These are phyloP conservation scores for Eupithecia subfuscata DNA, from an alignment of 2,888 invertebrate species.

Conservation along the genomic window DNA sequence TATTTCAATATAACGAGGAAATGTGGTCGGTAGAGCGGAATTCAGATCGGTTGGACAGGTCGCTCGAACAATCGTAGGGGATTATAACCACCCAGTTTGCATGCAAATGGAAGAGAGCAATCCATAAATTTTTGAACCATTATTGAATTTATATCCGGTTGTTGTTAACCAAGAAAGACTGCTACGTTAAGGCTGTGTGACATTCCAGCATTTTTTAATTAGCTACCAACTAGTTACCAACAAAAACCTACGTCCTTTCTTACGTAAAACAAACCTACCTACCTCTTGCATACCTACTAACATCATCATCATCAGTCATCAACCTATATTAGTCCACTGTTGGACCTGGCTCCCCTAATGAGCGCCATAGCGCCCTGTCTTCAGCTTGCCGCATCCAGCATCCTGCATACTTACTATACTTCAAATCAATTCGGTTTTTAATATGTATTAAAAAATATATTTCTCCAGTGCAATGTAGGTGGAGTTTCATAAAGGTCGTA, in stretches of 20 bases:
- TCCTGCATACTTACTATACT: background rate
- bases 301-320: no score
- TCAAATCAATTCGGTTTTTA: background rate
- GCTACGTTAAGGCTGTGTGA: background rate
- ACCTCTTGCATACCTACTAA: no score
- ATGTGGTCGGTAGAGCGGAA: slow-evolving; percentile 38
- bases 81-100: slow-evolving; percentile 19
- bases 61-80: slow-evolving; percentile 20
- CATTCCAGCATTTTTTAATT: background rate
- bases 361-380: no score
- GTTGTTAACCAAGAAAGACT: background rate
- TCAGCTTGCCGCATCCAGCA: no score
- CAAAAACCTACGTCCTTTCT: background rate
- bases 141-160: background rate
- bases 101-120: background rate
- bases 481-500: slow-evolving; percentile 39
- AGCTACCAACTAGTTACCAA: background rate
- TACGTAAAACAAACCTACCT: background rate
- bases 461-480: slow-evolving; percentile 21
- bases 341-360: no score
- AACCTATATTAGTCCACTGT: no score
- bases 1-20: slow-evolving; percentile 45
- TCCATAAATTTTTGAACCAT: background rate
- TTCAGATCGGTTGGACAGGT: slow-evolving; percentile 35
- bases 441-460: slow-evolving; percentile 8